A percentile compares a stretch with the other conserved stretches of the same genome.
These are phyloP conservation scores for Calliopum simillimum DNA, from an alignment of 2,888 invertebrate species.

Conservation along the genomic window DNA sequence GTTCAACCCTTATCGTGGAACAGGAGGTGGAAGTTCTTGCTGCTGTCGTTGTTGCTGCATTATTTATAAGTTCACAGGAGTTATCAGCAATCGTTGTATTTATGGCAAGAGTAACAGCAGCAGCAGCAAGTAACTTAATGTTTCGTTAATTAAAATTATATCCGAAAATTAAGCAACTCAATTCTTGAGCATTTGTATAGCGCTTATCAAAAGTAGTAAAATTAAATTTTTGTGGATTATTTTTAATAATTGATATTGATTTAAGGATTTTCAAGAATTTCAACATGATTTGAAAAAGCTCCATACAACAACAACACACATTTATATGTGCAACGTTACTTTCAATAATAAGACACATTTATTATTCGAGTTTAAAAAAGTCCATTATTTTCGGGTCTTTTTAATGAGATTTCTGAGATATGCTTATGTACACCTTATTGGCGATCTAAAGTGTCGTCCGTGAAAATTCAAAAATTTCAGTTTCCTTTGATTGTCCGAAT, in stretches of 20 bases:
- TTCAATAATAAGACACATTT: too few species aligned
- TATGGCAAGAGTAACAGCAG: constrained; percentile 50
- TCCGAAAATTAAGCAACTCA: constrained; percentile 55
- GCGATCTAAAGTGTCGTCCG: too few species aligned
- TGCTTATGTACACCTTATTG: too few species aligned
- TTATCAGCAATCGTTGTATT: constrained; percentile 59
- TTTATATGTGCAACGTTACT: too few species aligned
- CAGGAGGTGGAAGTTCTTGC: background rate
- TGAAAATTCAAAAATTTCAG: too few species aligned
- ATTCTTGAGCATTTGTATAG: constrained; percentile 15
- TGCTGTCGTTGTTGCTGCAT: constrained; percentile 47
- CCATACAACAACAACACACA: too few species aligned
- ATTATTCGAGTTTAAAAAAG: too few species aligned
- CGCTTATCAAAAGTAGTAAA: constrained; percentile 2
- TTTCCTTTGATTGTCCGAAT: too few species aligned
- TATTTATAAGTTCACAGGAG: constrained; percentile 64
- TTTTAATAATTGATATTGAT: constrained; percentile 22
- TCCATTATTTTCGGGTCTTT: too few species aligned
- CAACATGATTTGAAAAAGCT: too few species aligned
- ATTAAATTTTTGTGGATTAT: constrained; percentile 20
- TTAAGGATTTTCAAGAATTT: background rate
- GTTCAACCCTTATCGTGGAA: constrained; percentile 38
- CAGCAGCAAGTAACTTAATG: constrained; percentile 59
- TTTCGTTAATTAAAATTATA: constrained; percentile 66
- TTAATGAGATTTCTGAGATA: too few species aligned